Base-by-base conservation (phyloP, 2,888 invertebrate genomes). In the Branchipolynoe longqiensis region DNA sequence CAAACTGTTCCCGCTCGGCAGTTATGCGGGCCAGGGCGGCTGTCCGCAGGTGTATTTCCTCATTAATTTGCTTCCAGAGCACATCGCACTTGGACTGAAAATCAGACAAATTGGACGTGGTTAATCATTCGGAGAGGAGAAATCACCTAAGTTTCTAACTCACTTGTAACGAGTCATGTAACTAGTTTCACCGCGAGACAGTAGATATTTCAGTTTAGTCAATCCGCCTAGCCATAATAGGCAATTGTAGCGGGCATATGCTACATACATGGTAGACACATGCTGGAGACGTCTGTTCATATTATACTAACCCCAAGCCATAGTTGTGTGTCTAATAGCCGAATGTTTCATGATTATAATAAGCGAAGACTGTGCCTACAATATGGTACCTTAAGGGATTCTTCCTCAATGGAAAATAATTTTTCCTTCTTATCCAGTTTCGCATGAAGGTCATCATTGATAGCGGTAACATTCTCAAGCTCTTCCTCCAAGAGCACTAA, bases 61-160 rank as follows among this genome's bases (percentile, higher is more conserved):
- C 93, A 87, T 93, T 92, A n/a, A 93, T 91, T 82, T 92, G 92
- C 73, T 90, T 90, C 85, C 90, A 88, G 84, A 93, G 87, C 0
- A 90, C 89, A 31, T 93, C 92, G 4, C 89, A 89, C 14, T 91
- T 91, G 38, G 88, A 87, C 92, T 92, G 86, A n/a, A 87, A 82
- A 31, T 48, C 3, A 48, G 25, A 25, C 62, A 22, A 31, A 62
- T 6, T 22, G n/a, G n/a, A n/a, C n/a, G n/a, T 54, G n/a, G 14
- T 54, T 18, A 84, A 59, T 0, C 54, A 54, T 54, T 54, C 54
- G 14, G 14, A 54, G 22, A 54, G 22, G n/a, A n/a, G n/a, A n/a
- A n/a, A n/a, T n/a, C n/a, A n/a, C n/a, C n/a, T n/a, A n/a, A n/a
- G n/a, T n/a, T n/a, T n/a, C n/a, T n/a, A n/a, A n/a, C 54, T 18